Base-by-base conservation (phyloP, 2,888 invertebrate species). In the Xanthia togata region DNA sequence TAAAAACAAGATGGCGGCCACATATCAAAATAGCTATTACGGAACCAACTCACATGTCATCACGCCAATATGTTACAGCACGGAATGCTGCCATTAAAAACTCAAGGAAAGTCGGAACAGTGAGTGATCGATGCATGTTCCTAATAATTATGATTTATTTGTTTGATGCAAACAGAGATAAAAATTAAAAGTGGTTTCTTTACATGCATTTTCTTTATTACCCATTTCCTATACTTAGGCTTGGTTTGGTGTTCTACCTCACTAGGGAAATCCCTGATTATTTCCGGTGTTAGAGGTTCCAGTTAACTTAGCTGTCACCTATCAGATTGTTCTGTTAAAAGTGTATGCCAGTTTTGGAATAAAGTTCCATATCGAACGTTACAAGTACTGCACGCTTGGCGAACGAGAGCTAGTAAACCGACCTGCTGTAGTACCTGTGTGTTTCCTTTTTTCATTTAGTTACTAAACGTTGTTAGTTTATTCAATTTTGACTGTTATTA, bases 51-150 rank as follows among this genome's bases (percentile, higher is more conserved):
- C 41, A 68, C 57, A 63, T 75, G 69, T 65, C 68, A 68, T 59
- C 84, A 77, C 68, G 84, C 31, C 20, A 84, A 55, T 76, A 41
- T 2, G 64, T 50, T 50, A 50, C 23, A 9, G 71, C 73, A 72
- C 81, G 84, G 60, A 81, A 83, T 67, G 11, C 4, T 23, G 20
- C 57, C 64, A 77, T 81, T 81, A 81, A 76, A 78, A 75, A 75
- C 1, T 17, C 17, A 62, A 60, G 8, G 83, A 83, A 83, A 81
- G 81, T 35, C 23, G 81, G 73, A 77, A 84, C 44, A 5, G 1
- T 59, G n/a, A 50, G 35, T 82, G 76, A 83, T 77, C 9, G 55
- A 77, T 84, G 63, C 12, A 60, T 55, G 41, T 71, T 41, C 38
- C n/a, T 38, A 50, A 44, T 65, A 59, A 72, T 65, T n/a, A 17